Conservation (phyloP, 2,113 vertebrate species). For the Quiscalus mexicanus region DNA sequence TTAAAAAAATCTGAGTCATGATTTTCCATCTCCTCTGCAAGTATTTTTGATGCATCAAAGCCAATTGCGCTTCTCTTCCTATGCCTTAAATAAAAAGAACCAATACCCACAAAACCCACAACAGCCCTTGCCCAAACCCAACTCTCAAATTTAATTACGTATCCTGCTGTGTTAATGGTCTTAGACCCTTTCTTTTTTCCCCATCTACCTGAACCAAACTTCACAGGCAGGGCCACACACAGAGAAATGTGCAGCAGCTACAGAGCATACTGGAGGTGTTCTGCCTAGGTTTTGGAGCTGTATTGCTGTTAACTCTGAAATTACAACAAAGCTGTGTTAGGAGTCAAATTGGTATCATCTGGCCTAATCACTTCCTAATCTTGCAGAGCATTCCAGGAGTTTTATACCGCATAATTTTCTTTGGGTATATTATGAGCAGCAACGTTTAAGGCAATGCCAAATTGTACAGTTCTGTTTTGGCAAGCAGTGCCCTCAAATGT, state of each 20-base stretch:
- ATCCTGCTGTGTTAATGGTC: not conserved
- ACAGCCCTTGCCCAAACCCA: not conserved
- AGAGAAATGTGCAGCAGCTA: not conserved
- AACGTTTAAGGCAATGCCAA: not conserved
- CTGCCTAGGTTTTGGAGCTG: not conserved
- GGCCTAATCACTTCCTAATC: slow-evolving; percentile 52
- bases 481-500: not conserved
- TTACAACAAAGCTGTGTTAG: not conserved
- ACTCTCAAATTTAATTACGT: not conserved
- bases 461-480: not conserved
- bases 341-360: slow-evolving; percentile 48
- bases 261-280: not conserved
- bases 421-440: slow-evolving; percentile 17
- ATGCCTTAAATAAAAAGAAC: not conserved
- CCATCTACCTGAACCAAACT: not conserved
- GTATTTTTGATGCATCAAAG: not conserved
- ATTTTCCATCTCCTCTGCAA: not conserved
- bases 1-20: not conserved
- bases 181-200: not conserved
- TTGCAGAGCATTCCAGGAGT: slow-evolving; percentile 26
- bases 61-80: not conserved
- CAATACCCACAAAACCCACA: not conserved
- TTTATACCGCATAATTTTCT: slow-evolving; percentile 47
- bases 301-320: slow-evolving; percentile 4
- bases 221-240: not conserved